phyloP scores from a whole-genome alignment of 2,888 invertebrate species.

The Drosophila lacicola region DNA sequence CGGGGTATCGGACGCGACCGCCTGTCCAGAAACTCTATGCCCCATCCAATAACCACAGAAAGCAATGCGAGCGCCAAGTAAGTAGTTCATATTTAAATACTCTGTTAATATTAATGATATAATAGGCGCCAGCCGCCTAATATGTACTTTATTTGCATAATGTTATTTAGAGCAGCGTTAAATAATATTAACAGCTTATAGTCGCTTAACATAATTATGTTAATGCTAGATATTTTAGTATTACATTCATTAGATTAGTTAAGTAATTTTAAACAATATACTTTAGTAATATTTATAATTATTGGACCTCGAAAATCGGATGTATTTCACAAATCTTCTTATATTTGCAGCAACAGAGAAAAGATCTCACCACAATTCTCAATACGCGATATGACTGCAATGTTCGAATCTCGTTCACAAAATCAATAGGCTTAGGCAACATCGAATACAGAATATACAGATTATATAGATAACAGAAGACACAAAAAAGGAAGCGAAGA shows the following conservation, averaged over 20 bases:
- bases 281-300: not conserved
- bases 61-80: slow-evolving; percentile 59
- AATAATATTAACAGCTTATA: not conserved
- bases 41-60: slow-evolving; percentile 46
- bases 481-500: slow-evolving; percentile 7
- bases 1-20: slow-evolving; percentile 71
- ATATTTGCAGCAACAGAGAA: slow-evolving; percentile 87
- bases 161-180: no score
- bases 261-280: not conserved
- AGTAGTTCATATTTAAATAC: slow-evolving; percentile 13
- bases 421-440: slow-evolving; percentile 81
- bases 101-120: not conserved
- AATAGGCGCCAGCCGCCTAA: no score
- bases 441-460: slow-evolving; percentile 50
- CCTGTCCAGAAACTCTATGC: slow-evolving; percentile 61
- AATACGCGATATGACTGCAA: slow-evolving; percentile 93
- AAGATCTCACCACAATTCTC: slow-evolving; percentile 90
- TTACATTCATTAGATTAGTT: no score
- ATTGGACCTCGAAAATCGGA: no score
- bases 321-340: slow-evolving; percentile 14
- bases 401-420: slow-evolving; percentile 91
- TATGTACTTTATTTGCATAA: no score
- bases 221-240: no score
- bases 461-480: slow-evolving; percentile 20
- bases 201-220: no score